Evolutionary conservation across 1,140 invertebrate genomes (phyloP).

Genomic region (Scaptomyza graminum): DNA sequence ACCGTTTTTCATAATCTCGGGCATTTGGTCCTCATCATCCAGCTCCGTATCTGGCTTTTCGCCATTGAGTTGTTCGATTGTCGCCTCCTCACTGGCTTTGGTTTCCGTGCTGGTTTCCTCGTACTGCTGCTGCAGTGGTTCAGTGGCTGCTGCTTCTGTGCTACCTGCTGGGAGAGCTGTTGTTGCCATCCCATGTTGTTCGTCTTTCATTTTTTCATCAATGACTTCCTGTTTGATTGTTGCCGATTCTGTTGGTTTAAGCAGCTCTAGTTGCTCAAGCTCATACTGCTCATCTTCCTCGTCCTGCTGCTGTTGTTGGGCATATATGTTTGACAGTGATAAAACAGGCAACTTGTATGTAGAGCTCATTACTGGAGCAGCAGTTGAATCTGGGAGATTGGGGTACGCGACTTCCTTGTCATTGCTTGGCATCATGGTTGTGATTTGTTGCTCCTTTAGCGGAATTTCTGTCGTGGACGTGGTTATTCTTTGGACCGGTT

Average conservation of each 20-base stretch:
- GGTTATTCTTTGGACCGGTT: conserved; percentile 2
- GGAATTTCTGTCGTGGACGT: conserved; percentile 8
- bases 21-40: conserved; percentile 58
- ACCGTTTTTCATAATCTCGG: conserved; percentile 69
- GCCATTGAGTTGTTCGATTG: conserved; percentile 18
- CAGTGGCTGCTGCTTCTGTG: conserved; percentile 21
- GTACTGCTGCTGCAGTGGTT: conserved; percentile 14
- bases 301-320: conserved; percentile 67
- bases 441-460: conserved; percentile 28
- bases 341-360: conserved; percentile 54
- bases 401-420: conserved; percentile 53
- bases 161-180: not conserved
- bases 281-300: conserved; percentile 66
- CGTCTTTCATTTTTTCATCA: not conserved
- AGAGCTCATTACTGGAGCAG: conserved; percentile 38
- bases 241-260: conserved; percentile 38
- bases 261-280: conserved; percentile 26
- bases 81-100: conserved; percentile 33
- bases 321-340: conserved; percentile 77
- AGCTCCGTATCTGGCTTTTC: conserved; percentile 18
- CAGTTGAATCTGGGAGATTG: conserved; percentile 4
- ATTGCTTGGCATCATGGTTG: conserved; percentile 44
- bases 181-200: not conserved
- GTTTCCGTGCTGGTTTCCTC: conserved; percentile 30
- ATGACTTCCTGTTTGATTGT: conserved; percentile 44